Evolutionary conservation across 2,113 vertebrate species (phyloP).

Genomic region (Sebastes schlegelii): DNA sequence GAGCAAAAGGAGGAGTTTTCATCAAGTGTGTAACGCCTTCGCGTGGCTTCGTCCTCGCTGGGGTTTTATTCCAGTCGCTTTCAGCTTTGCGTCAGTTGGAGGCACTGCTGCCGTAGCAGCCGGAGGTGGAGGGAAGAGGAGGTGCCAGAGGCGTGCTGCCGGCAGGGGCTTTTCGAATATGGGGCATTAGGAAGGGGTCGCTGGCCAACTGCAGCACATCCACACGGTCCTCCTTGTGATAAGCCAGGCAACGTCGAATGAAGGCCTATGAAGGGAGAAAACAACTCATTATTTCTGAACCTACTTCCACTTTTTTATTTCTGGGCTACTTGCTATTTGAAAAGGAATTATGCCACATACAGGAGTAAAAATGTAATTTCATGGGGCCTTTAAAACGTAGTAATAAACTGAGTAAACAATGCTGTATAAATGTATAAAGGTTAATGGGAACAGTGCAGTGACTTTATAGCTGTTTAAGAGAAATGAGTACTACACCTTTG

Average conservation of each 20-base stretch:
- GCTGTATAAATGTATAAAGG: not conserved
- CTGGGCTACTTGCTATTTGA: not conserved
- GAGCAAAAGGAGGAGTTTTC: slow-evolving; percentile 39
- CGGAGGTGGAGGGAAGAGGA: slow-evolving; percentile 90
- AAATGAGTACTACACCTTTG: slow-evolving; percentile 85
- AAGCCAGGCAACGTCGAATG: slow-evolving; percentile 94
- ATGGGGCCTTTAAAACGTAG: not conserved
- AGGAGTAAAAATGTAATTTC: not conserved
- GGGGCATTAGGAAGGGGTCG: slow-evolving; percentile 94
- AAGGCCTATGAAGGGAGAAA: slow-evolving; percentile 85
- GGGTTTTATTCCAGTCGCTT: slow-evolving; percentile 25
- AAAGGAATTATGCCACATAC: not conserved
- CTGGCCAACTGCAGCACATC: slow-evolving; percentile 94
- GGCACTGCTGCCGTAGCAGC: slow-evolving; percentile 91
- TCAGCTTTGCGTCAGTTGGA: slow-evolving; percentile 86
- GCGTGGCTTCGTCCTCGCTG: slow-evolving; percentile 32
- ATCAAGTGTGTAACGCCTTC: slow-evolving; percentile 30
- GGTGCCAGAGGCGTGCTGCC: slow-evolving; percentile 85
- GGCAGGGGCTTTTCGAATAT: slow-evolving; percentile 92
- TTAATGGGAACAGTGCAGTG: not conserved
- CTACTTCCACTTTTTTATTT: not conserved
- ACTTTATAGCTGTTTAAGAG: not conserved
- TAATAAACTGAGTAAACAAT: not conserved
- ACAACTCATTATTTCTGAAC: not conserved
- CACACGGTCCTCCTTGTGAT: slow-evolving; percentile 95